These are phyloP conservation scores for Rhynchophorus ferrugineus DNA, from an alignment of 1,140 invertebrate species.

Conservation along the genomic window DNA sequence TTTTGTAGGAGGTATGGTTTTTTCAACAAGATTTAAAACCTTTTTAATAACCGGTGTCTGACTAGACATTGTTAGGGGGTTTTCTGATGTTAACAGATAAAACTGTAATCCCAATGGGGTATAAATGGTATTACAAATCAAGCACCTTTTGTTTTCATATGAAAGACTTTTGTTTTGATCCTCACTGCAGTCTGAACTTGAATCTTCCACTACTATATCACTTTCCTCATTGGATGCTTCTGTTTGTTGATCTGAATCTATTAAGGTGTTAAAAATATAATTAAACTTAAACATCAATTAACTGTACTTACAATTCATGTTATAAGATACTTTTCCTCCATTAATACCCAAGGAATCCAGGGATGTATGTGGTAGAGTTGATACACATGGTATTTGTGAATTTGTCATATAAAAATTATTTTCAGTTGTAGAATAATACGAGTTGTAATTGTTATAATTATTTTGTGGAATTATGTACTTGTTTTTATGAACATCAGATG, in stretches of 20 bases:
- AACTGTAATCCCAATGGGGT: constrained; percentile 32
- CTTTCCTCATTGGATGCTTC: constrained; percentile 33
- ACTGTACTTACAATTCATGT: not conserved
- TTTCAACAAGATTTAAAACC: constrained; percentile 28
- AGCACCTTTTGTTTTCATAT: constrained; percentile 25
- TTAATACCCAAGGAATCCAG: no score
- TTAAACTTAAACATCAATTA: no score
- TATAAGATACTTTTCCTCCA: not conserved
- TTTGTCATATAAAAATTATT: not conserved
- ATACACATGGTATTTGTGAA: no score
- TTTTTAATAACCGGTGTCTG: constrained; percentile 33
- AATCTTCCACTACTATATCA: constrained; percentile 39
- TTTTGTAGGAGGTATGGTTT: constrained; percentile 18
- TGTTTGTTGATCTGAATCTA: constrained; percentile 22
- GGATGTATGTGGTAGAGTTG: no score
- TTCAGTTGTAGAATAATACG: constrained; percentile 3
- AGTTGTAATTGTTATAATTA: constrained; percentile 8
- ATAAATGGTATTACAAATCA: constrained; percentile 32
- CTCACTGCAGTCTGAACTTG: constrained; percentile 30
- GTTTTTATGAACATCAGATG: not conserved
- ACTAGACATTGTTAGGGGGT: constrained; percentile 35
- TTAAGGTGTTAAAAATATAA: constrained; percentile 4
- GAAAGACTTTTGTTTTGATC: constrained; percentile 18
- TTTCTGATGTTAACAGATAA: constrained; percentile 31
- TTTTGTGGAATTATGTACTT: constrained; percentile 3